These are phyloP conservation scores for Pogonocichla stellata DNA, from an alignment of 2,113 vertebrate genomes.

Conservation along the genomic window DNA sequence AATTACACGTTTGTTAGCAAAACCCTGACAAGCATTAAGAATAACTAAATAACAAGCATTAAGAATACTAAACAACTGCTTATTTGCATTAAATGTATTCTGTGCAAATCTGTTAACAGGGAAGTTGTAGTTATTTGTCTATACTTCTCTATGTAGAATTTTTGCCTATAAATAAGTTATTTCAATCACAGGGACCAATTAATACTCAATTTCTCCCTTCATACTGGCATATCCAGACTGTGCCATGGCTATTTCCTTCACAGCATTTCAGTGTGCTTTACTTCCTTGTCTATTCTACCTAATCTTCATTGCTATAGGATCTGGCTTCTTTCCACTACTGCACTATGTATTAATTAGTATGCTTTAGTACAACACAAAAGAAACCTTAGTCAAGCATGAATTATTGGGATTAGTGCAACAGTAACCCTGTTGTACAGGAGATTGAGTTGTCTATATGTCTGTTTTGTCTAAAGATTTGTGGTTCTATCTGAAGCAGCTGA, in stretches of 20 bases:
- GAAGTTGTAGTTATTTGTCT: background rate
- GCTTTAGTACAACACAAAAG: background rate
- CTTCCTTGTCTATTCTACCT: background rate
- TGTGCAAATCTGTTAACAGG: background rate
- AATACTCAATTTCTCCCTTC: background rate
- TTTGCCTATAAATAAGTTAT: background rate
- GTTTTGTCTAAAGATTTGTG: background rate
- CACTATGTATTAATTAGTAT: background rate
- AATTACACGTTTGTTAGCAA: conserved; percentile 52
- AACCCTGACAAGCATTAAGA: conserved; percentile 6
- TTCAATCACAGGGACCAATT: background rate
- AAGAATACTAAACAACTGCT: conserved; percentile 29
- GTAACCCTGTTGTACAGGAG: background rate
- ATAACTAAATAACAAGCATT: background rate
- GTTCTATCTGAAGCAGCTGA: background rate
- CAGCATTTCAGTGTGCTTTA: background rate
- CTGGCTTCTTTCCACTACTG: background rate
- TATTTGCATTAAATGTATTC: conserved; percentile 24
- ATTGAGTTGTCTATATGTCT: background rate
- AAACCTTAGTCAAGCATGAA: background rate
- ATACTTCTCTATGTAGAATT: background rate
- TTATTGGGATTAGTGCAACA: background rate
- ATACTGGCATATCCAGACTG: background rate
- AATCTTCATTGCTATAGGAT: background rate
- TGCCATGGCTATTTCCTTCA: background rate